Evolutionary conservation across 2,888 invertebrate species (phyloP).

Genomic region (Diplolepis rosae): DNA sequence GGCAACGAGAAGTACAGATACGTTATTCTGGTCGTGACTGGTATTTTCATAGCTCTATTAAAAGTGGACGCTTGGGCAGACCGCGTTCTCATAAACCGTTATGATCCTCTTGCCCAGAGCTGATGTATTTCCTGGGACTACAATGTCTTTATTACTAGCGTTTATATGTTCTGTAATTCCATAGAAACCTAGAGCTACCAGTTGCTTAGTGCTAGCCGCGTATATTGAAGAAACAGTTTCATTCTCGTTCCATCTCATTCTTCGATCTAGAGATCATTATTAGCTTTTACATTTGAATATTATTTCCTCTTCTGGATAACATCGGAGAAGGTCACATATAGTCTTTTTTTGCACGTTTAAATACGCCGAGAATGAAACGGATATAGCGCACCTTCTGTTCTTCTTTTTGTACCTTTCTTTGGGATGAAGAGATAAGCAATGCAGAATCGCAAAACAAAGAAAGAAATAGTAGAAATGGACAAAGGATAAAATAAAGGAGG

Average conservation of each 20-base stretch:
- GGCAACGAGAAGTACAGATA: conserved; percentile 33
- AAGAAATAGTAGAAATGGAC: conserved; percentile 61
- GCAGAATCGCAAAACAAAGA: conserved; percentile 61
- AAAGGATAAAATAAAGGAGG: conserved; percentile 52
- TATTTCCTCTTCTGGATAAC: not conserved
- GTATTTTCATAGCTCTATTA: conserved; percentile 65
- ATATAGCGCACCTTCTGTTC: conserved; percentile 1
- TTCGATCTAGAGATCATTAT: not conserved
- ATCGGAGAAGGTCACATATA: not conserved
- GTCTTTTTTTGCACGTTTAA: not conserved
- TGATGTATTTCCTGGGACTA: conserved; percentile 63
- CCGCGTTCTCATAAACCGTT: conserved; percentile 60
- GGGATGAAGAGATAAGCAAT: conserved; percentile 50
- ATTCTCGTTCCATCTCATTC: conserved; percentile 28
- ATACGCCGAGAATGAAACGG: not conserved
- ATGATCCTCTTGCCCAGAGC: conserved; percentile 58
- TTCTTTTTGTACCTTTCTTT: not conserved
- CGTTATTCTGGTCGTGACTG: conserved; percentile 46
- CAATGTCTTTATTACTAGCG: conserved; percentile 62
- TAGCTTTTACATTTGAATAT: not conserved
- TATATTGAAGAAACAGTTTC: conserved; percentile 51
- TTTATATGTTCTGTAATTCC: conserved; percentile 43
- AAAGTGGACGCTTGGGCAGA: conserved; percentile 60
- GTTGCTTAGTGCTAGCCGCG: conserved; percentile 49
- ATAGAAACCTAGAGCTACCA: conserved; percentile 23